phyloP scores from a whole-genome alignment of 2,888 invertebrate species.

The Watsonalla cultraria region DNA sequence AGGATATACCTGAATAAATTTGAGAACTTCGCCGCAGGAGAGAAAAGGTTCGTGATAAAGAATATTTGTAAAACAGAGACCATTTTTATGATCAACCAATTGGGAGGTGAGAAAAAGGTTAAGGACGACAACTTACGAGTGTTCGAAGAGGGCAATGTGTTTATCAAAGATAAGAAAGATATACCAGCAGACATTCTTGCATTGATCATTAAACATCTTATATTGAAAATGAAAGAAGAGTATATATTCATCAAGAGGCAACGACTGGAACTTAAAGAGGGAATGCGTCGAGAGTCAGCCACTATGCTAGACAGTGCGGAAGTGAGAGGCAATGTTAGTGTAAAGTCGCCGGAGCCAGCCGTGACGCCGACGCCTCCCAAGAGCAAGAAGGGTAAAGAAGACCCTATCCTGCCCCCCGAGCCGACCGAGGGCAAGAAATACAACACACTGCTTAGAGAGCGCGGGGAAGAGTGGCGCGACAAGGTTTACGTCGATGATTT shows the following conservation, averaged over 20 bases:
- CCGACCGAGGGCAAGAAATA: conserved; percentile 59
- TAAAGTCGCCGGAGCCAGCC: conserved; percentile 25
- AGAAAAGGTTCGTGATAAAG: conserved; percentile 65
- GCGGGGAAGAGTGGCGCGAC: conserved; percentile 78
- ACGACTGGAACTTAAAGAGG: conserved; percentile 54
- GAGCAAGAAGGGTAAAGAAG: conserved; percentile 40
- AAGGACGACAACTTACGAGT: conserved; percentile 60
- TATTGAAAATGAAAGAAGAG: conserved; percentile 67
- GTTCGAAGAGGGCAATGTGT: conserved; percentile 64
- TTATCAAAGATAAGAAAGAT: conserved; percentile 58
- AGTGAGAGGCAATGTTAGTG: conserved; percentile 50
- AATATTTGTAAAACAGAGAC: conserved; percentile 70
- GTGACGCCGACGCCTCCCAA: conserved; percentile 28
- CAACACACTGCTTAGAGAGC: conserved; percentile 64
- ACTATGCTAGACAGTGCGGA: conserved; percentile 57
- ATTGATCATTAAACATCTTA: conserved; percentile 62
- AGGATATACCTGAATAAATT: conserved; percentile 62
- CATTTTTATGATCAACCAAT: conserved; percentile 69
- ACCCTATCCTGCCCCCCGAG: conserved; percentile 19
- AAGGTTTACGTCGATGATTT: conserved; percentile 74
- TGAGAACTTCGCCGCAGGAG: conserved; percentile 55
- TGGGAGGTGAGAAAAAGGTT: conserved; percentile 63
- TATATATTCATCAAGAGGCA: conserved; percentile 61
- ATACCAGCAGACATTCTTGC: conserved; percentile 63
- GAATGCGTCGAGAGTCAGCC: conserved; percentile 53